A percentile compares a stretch with the other conserved stretches of the same genome.
Conservation (phyloP, 2,888 invertebrate species). For the Hyles lineata region DNA sequence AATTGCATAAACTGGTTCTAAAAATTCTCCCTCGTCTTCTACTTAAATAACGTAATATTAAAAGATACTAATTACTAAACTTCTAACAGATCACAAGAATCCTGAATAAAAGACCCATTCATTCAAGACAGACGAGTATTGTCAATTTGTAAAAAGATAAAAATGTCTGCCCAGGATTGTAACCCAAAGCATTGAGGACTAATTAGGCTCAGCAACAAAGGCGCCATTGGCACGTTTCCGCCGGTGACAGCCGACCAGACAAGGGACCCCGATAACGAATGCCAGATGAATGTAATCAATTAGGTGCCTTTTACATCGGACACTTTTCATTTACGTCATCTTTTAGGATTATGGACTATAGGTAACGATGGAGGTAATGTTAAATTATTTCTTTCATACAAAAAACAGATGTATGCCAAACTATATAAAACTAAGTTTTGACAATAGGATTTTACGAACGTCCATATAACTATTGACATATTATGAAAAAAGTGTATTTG, state of each 20-base stretch:
- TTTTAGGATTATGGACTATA: too few species aligned
- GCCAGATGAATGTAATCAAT: constrained; percentile 26
- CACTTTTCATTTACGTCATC: neutral
- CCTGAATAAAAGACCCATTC: neutral
- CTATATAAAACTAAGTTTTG: too few species aligned
- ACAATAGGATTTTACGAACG: too few species aligned
- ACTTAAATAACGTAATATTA: too few species aligned
- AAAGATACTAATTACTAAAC: neutral
- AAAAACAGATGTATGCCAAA: too few species aligned
- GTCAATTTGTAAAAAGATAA: neutral
- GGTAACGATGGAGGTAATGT: too few species aligned
- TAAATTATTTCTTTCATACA: too few species aligned
- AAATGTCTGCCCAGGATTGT: neutral
- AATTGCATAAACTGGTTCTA: too few species aligned
- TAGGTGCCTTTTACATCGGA: constrained; percentile 7
- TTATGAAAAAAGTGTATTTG: too few species aligned
- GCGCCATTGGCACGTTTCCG: constrained; percentile 9
- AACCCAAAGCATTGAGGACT: neutral
- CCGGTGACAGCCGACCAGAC: neutral
- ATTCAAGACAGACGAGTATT: neutral
- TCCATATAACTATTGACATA: too few species aligned
- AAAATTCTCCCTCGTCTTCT: too few species aligned
- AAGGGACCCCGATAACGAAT: constrained; percentile 5
- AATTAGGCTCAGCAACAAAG: constrained; percentile 15
- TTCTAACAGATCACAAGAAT: neutral